phyloP scores from a whole-genome alignment of 1,140 invertebrate genomes.

The Thaumatotibia leucotreta region DNA sequence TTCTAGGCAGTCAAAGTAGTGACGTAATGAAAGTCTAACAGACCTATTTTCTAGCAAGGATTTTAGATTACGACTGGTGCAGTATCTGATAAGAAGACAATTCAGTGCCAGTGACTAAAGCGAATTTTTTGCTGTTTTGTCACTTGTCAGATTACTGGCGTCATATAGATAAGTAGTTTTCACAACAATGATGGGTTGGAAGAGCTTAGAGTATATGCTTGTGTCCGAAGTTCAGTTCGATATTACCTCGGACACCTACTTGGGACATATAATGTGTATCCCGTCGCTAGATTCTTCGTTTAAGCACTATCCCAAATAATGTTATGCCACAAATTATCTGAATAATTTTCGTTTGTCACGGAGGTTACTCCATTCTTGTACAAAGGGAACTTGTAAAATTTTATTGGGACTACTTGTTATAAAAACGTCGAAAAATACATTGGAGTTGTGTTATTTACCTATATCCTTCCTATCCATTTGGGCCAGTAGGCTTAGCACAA shows the following conservation, averaged over 20 bases:
- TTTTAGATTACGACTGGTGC: background rate
- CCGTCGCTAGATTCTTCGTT: constrained; percentile 52
- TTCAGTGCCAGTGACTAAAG: no score
- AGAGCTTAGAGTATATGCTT: background rate
- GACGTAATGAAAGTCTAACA: background rate
- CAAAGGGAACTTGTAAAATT: constrained; percentile 73
- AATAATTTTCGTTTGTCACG: constrained; percentile 54
- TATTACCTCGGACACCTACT: background rate
- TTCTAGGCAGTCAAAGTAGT: no score
- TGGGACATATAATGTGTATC: background rate
- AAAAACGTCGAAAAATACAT: constrained; percentile 63
- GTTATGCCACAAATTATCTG: constrained; percentile 58
- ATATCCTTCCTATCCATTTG: background rate
- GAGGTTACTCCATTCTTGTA: constrained; percentile 65
- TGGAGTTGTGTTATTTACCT: constrained; percentile 21
- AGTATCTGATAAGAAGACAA: no score
- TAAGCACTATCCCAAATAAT: constrained; percentile 62
- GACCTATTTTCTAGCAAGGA: background rate
- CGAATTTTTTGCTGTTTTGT: no score
- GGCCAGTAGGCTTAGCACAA: no score
- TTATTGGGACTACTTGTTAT: constrained; percentile 75
- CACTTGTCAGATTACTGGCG: background rate
- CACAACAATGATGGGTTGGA: background rate
- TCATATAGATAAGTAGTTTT: background rate
- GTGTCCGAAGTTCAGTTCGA: background rate